These are phyloP conservation scores for Alethe diademata DNA, from an alignment of 2,113 vertebrate species.

Conservation along the genomic window DNA sequence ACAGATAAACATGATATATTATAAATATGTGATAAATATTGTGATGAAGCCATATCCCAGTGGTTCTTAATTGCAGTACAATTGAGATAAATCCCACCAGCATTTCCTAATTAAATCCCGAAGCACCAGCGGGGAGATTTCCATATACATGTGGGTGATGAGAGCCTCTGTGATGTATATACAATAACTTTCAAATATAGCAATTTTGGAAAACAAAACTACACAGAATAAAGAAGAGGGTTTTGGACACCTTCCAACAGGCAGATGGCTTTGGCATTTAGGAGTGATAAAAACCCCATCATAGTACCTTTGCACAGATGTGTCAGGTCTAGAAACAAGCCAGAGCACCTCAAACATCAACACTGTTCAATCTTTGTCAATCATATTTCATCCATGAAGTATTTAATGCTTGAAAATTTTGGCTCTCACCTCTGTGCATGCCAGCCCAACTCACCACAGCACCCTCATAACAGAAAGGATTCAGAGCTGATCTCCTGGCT, in stretches of 20 bases:
- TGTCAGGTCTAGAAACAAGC: background rate
- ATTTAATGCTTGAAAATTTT: constrained; percentile 21
- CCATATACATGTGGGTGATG: background rate
- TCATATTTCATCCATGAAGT: background rate
- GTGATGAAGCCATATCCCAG: constrained; percentile 46
- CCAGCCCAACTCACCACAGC: background rate
- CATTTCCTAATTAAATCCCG: constrained; percentile 7
- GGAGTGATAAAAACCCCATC: background rate
- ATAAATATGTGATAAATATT: constrained; percentile 49
- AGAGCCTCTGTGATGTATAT: background rate
- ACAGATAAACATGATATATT: constrained; percentile 56
- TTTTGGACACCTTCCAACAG: background rate
- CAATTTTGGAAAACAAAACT: background rate
- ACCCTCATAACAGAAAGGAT: background rate
- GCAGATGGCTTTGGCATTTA: background rate
- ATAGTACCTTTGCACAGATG: background rate
- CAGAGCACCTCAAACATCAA: background rate
- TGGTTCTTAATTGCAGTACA: constrained; percentile 23
- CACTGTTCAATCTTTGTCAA: background rate
- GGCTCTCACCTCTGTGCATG: constrained; percentile 1
- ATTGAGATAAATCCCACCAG: constrained; percentile 1
- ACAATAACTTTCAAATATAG: background rate
- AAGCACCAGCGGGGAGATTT: background rate
- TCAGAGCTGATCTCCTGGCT: constrained; percentile 19
- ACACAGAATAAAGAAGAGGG: background rate